phyloP scores from a whole-genome alignment of 2,888 invertebrate genomes.

The Leptopterna dolabrata region DNA sequence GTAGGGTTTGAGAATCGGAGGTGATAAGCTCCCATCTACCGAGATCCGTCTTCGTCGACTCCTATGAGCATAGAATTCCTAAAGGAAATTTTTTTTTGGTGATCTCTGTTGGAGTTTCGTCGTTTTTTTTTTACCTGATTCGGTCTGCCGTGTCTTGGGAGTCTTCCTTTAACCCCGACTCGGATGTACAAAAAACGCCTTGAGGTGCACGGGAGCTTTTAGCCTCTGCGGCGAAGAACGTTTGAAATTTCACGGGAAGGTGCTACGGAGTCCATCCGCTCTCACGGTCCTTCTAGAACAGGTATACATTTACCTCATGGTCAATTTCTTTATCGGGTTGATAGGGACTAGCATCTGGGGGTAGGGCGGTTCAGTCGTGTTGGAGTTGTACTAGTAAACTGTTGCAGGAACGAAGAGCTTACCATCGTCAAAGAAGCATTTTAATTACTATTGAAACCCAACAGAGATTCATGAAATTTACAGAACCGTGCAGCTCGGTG shows the following conservation, averaged over 20 bases:
- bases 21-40: not conserved
- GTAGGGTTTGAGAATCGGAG: not conserved
- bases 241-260: slow-evolving; percentile 25
- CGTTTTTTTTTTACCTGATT: not conserved
- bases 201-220: slow-evolving; percentile 14
- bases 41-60: not conserved
- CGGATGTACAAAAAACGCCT: not conserved
- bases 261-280: not conserved
- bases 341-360: too few species aligned
- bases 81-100: not conserved
- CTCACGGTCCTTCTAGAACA: not conserved
- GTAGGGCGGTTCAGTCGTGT: too few species aligned
- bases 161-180: not conserved
- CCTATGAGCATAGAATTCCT: not conserved
- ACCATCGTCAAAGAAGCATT: too few species aligned
- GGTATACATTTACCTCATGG: not conserved
- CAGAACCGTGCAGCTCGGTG: too few species aligned
- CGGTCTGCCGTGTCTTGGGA: not conserved
- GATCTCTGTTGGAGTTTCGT: not conserved
- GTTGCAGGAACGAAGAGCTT: too few species aligned
- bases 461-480: too few species aligned
- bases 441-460: too few species aligned
- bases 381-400: too few species aligned
- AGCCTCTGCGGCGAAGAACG: slow-evolving; percentile 12
- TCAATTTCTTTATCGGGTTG: not conserved